Conservation (phyloP, 2,113 vertebrate species). For the Ceratotherium simum region DNA sequence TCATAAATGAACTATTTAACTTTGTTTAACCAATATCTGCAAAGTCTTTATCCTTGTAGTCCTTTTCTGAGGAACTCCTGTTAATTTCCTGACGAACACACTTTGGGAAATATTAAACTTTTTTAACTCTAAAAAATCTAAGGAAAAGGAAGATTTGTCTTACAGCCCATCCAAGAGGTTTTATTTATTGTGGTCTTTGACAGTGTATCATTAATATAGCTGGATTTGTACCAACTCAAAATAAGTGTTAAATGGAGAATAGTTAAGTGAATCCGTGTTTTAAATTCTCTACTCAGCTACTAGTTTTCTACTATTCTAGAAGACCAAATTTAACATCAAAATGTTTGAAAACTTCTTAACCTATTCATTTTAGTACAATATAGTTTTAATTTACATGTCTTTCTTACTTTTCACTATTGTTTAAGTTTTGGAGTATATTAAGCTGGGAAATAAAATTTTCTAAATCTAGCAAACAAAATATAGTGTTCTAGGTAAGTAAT, state of each 20-base stretch:
- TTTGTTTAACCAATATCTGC: constrained; percentile 34
- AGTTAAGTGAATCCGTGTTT: constrained; percentile 18
- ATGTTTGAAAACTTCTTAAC: constrained; percentile 20
- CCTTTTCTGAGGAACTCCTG: background rate
- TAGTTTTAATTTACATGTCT: background rate
- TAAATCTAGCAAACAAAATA: constrained; percentile 37
- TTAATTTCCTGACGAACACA: background rate
- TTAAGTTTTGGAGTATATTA: constrained; percentile 16
- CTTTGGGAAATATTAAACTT: constrained; percentile 43
- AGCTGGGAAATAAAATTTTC: background rate
- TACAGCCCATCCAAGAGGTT: background rate
- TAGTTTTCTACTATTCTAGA: background rate
- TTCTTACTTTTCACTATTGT: constrained; percentile 4
- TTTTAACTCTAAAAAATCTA: background rate
- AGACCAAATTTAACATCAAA: constrained; percentile 22
- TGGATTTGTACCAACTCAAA: background rate
- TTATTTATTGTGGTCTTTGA: background rate
- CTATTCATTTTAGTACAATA: background rate
- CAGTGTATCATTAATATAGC: background rate
- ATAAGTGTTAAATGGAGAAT: constrained; percentile 10
- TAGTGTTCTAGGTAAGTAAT: constrained; percentile 13
- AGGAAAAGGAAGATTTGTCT: constrained; percentile 43
- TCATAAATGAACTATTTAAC: background rate
- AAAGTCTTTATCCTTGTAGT: background rate
- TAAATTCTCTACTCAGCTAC: constrained; percentile 11